Conservation (phyloP, 2,888 invertebrate species). For the Ommatoiulus sabulosus region DNA sequence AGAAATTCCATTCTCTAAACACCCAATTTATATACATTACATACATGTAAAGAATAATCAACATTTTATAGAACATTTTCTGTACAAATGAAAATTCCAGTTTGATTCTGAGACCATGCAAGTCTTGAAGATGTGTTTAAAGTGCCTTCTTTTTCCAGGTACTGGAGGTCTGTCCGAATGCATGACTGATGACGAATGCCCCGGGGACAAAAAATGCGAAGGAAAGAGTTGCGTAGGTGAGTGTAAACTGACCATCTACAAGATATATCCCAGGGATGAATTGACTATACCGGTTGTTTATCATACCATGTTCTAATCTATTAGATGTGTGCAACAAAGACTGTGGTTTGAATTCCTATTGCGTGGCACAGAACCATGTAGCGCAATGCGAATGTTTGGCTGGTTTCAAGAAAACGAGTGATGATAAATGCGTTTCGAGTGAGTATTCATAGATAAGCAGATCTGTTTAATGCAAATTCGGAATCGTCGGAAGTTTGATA, state of each 20-base stretch:
- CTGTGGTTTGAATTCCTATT: slow-evolving; percentile 87
- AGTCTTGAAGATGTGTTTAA: too few relatives aligned
- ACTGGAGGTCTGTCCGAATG: slow-evolving; percentile 69
- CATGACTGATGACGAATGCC: slow-evolving; percentile 80
- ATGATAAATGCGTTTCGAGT: slow-evolving; percentile 87
- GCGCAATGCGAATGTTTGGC: slow-evolving; percentile 89
- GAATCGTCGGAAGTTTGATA: neutral
- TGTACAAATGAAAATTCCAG: too few relatives aligned
- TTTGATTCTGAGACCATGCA: too few relatives aligned
- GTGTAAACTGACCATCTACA: neutral
- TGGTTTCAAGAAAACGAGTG: slow-evolving; percentile 82
- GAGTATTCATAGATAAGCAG: slow-evolving; percentile 64
- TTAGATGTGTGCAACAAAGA: slow-evolving; percentile 80
- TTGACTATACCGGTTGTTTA: neutral
- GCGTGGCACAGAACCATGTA: slow-evolving; percentile 88
- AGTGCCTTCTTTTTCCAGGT: slow-evolving; percentile 48
- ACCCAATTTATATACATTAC: too few relatives aligned
- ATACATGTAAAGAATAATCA: too few relatives aligned
- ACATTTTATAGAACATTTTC: too few relatives aligned
- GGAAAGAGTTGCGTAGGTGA: slow-evolving; percentile 79
- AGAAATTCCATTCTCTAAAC: too few relatives aligned
- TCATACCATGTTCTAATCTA: neutral
- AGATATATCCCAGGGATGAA: neutral
- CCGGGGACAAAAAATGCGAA: slow-evolving; percentile 82
- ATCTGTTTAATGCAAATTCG: neutral